A percentile compares a stretch with the other conserved stretches of the same genome.
phyloP scores from a whole-genome alignment of 2,888 invertebrate genomes.

The Agonopterix subpropinquella region DNA sequence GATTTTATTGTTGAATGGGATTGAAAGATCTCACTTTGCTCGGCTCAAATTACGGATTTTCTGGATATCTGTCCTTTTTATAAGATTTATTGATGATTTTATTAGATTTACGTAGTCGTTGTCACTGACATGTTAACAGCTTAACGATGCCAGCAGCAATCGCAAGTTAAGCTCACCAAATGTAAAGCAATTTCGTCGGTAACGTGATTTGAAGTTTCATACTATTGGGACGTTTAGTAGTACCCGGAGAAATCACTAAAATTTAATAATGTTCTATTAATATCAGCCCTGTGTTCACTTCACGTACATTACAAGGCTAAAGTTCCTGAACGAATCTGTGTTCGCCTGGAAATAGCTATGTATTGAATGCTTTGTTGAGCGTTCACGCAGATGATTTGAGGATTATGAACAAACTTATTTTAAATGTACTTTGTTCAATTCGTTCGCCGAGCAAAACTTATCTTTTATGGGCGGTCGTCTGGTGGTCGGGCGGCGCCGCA shows the following conservation, averaged over 20 bases:
- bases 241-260: background rate
- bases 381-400: conserved; percentile 18
- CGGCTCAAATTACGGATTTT: background rate
- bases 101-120: too few species aligned
- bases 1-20: conserved; percentile 21
- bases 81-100: too few species aligned
- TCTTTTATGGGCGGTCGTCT: conserved; percentile 48
- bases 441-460: conserved; percentile 12
- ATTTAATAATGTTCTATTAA: conserved; percentile 5
- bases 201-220: background rate
- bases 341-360: conserved; percentile 14
- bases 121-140: too few species aligned
- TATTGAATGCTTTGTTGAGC: conserved; percentile 16
- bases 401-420: conserved; percentile 3
- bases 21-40: conserved; percentile 2
- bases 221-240: background rate
- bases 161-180: background rate
- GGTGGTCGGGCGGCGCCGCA: conserved; percentile 41
- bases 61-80: background rate
- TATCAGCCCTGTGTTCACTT: conserved; percentile 7
- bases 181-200: background rate
- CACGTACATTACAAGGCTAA: conserved; percentile 10
- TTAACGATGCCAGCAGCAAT: background rate
- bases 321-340: conserved; percentile 12
- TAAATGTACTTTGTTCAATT: background rate